These are phyloP conservation scores for Nothura maculosa DNA, from an alignment of 2,797 vertebrate species.

Conservation along the genomic window DNA sequence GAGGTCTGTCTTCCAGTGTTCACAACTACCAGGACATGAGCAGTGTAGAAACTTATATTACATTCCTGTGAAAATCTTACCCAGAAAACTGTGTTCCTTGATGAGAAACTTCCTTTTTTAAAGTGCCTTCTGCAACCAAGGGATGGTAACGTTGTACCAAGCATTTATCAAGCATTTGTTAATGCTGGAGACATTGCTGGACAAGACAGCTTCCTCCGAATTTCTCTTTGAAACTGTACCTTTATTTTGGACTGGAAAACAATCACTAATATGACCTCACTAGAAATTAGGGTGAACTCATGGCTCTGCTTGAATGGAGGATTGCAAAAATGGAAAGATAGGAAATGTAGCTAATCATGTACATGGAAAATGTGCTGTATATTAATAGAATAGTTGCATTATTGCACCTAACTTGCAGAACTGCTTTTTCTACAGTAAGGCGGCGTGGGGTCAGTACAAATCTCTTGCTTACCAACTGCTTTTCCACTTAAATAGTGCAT, in stretches of 20 bases:
- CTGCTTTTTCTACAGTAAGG: neutral
- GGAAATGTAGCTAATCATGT: neutral
- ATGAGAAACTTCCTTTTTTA: neutral
- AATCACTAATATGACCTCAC: neutral
- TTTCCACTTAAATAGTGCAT: neutral
- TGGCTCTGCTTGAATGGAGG: neutral
- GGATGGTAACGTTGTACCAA: neutral
- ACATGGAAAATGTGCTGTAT: rapidly evolving
- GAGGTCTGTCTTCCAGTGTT: neutral
- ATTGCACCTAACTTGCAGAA: neutral
- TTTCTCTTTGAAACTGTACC: rapidly evolving
- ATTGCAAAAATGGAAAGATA: neutral
- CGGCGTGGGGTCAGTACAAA: neutral
- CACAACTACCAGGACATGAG: rapidly evolving
- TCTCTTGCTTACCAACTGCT: neutral
- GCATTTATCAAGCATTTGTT: neutral
- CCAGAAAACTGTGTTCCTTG: neutral
- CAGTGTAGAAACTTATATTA: neutral
- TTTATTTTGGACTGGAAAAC: neutral
- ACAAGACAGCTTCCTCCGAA: neutral
- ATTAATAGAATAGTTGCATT: neutral
- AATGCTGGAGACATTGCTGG: neutral
- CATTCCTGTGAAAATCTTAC: neutral
- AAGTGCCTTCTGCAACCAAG: slow-evolving; percentile 28
- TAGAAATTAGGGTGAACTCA: neutral